Evolutionary conservation across 2,797 vertebrate species (phyloP).

Genomic region (Centropyge bicolor): DNA sequence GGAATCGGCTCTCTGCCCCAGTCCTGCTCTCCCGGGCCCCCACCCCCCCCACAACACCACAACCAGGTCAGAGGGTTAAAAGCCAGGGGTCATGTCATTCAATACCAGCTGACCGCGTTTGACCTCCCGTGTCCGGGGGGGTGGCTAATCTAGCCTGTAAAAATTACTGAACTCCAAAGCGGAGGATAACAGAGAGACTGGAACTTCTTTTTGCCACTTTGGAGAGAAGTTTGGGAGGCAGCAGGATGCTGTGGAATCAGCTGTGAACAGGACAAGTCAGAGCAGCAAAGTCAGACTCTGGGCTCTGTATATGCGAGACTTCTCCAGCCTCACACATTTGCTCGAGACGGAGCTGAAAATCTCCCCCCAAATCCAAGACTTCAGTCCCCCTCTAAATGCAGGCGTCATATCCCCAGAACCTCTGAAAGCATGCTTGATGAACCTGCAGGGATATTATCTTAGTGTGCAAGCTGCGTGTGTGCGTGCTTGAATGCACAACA

Average conservation of each 20-base stretch:
- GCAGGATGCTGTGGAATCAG: constrained; percentile 14
- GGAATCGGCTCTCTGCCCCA: constrained; percentile 63
- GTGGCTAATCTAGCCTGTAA: constrained; percentile 51
- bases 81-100: constrained; percentile 65
- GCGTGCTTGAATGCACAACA: constrained; percentile 4
- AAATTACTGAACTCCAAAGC: constrained; percentile 62
- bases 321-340: constrained; percentile 43
- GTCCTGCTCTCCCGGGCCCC: constrained; percentile 70
- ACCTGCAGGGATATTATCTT: constrained; percentile 74
- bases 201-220: constrained; percentile 53
- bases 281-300: constrained; percentile 45
- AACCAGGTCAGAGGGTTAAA: constrained; percentile 72
- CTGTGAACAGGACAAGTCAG: constrained; percentile 36
- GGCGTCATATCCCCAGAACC: constrained; percentile 72
- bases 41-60: constrained; percentile 47
- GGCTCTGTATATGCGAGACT: constrained; percentile 30
- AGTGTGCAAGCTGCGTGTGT: constrained; percentile 64
- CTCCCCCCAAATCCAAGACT: constrained; percentile 49
- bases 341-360: constrained; percentile 50
- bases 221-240: constrained; percentile 18
- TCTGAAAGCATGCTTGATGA: constrained; percentile 80
- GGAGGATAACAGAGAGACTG: constrained; percentile 50
- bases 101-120: constrained; percentile 71
- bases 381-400: constrained; percentile 55
- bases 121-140: constrained; percentile 45